Evolutionary conservation across 2,113 vertebrate species (phyloP), one percentile per base, ranked within the genome.

Genomic region (Colinus virginianus): DNA sequence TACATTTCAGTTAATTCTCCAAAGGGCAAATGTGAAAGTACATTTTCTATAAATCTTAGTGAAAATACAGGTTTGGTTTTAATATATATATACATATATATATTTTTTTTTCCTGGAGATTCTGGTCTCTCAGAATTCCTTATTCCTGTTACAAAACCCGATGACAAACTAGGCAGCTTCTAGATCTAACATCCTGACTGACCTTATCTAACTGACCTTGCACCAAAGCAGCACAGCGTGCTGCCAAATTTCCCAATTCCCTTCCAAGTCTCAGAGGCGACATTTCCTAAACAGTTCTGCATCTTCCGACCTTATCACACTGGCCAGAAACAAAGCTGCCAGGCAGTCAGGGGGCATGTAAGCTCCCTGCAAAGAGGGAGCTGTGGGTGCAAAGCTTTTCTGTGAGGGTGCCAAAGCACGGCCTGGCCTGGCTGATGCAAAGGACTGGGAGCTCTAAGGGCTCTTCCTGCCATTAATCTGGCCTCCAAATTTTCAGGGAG

Each of bases 151-250:
- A 96, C 70, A 94, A 95, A 96, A 94, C 15, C 46, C 62, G 78
- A 94, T 87, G 90, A 96, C 71, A 96, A 92, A 96, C 78, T 81
- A 91, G 94, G 87, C 96, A 96, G 55, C 69, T 93, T 85, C 42
- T 85, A 76, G 77, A 92, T 87, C 78, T 86, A 94, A 93, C 90
- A 76, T 93, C 75, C 84, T 23, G 62, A 75, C 94, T 91, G 92
- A 91, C 95, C 88, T 95, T 91, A 92, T 90, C 89, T 87, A 63
- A 94, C 77, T 78, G 95, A 96, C 94, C 92, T 96, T 96, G 85
- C 92, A 94, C 90, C 90, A 95, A 97, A 96, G 69, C 93, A 93
- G 77, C 84, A 78, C 71, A 81, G 49, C 26, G 45, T 51, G 81
- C 89, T 93, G 94, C 94, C 95, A 97, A 55, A 93, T 85, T 86